Evolutionary conservation across 2,888 invertebrate species (phyloP), one percentile per base, ranked within the genome.

Genomic region (Aspidiotus rigidus): DNA sequence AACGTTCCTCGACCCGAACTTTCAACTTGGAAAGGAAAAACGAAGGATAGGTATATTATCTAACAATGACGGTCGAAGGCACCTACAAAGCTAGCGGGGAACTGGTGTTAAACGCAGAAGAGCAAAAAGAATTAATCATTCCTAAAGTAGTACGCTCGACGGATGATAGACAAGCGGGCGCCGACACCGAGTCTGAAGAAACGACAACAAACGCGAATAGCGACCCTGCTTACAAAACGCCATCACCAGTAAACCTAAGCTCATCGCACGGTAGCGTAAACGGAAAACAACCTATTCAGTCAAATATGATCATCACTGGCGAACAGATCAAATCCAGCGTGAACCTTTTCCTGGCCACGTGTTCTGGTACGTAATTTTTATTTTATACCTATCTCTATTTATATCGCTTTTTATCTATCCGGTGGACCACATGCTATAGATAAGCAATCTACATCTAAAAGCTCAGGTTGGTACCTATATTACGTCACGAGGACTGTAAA

Each of bases 281-380:
- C 55, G 57, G 54, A 57, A 66, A 57, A 59, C 66, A 41, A 15
- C 9, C 13, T 49, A 66, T 57, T 59, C 66, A 44, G 49, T 66
- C 66, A 59, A 66, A 66, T 44, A 66, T 66, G 66, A 66, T 66
- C 66, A 56, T 66, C 44, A 66, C 42, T 42, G 39, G 39, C 17
- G 66, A 44, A 44, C 40, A 15, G 44, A 66, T 59, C 44, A 57
- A 28, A 39, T 66, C 66, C 9, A 66, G 59, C 41, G 42, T 66
- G 40, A 66, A 66, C 57, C 42, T 66, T 59, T 59, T 59, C 16
- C 39, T 66, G 16, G 66, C 66, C 49, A 66, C 66, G 15, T 66
- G 66, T 9, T 40, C 66, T 16, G 66, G 66, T 66, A 66, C 60
- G 66, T 66, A 59, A 59, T 16, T 66, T 59, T 66, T 44, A n/a